Evolutionary conservation across 2,888 invertebrate genomes (phyloP).

Genomic region (Agrilus mali): DNA sequence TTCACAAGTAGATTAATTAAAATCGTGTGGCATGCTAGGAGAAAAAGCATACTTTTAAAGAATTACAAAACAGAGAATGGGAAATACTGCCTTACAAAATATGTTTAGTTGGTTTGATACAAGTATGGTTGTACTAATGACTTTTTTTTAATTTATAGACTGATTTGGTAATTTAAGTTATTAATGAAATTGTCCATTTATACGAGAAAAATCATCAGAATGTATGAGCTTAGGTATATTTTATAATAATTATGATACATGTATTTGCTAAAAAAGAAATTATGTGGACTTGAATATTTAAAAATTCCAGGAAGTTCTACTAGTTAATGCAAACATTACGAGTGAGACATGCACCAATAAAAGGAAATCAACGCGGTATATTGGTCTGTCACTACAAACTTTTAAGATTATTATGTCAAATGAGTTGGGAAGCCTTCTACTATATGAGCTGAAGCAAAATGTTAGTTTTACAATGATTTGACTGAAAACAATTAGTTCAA

Average conservation of each 20-base stretch:
- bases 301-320: slow-evolving; percentile 1
- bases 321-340: slow-evolving; percentile 56
- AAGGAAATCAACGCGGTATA: slow-evolving; percentile 82
- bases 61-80: slow-evolving; percentile 63
- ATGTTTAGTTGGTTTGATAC: slow-evolving; percentile 27
- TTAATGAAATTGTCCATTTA: slow-evolving; percentile 75
- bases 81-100: slow-evolving; percentile 75
- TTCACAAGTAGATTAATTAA: too few relatives aligned
- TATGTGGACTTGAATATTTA: slow-evolving; percentile 9
- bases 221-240: slow-evolving; percentile 50
- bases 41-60: slow-evolving; percentile 83
- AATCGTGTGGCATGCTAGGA: slow-evolving; percentile 49
- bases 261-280: slow-evolving; percentile 1
- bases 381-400: slow-evolving; percentile 74
- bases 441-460: slow-evolving; percentile 67
- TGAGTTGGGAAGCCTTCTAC: slow-evolving; percentile 88
- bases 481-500: slow-evolving; percentile 82
- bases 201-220: slow-evolving; percentile 76
- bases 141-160: slow-evolving; percentile 43
- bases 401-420: slow-evolving; percentile 64
- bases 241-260: neutral
- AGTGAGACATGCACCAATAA: slow-evolving; percentile 73
- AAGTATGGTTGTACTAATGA: slow-evolving; percentile 6
- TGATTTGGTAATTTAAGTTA: slow-evolving; percentile 66
- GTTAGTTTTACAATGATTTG: too few relatives aligned